Conservation (phyloP, 2,888 invertebrate genomes). For the Synanthedon andrenaeformis region DNA sequence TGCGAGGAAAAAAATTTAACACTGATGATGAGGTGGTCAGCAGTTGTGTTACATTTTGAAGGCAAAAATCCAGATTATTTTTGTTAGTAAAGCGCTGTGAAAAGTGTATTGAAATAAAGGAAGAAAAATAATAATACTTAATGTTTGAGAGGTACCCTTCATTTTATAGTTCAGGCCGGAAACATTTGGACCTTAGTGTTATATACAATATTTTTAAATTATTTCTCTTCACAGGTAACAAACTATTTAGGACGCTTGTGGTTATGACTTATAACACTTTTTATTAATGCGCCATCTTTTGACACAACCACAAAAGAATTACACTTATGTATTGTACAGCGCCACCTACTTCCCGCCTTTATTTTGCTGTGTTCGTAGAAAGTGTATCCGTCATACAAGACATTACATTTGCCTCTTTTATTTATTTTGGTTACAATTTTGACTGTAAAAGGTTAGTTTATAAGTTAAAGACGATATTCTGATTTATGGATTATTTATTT, state of each 20-base stretch:
- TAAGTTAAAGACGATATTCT: no score
- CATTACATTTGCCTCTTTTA: slow-evolving; percentile 2
- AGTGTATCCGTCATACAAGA: slow-evolving; percentile 8
- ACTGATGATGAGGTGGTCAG: no score
- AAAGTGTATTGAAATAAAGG: no score
- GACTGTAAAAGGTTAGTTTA: neutral
- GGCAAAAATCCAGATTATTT: no score
- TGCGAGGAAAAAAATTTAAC: no score
- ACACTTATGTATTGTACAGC: slow-evolving; percentile 1
- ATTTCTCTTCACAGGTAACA: neutral
- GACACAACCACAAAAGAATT: neutral
- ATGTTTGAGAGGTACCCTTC: no score
- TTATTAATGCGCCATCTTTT: neutral
- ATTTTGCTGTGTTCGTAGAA: neutral
- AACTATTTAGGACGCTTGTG: neutral
- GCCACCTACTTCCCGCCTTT: neutral
- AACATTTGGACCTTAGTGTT: no score
- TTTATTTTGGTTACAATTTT: neutral
- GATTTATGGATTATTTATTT: no score
- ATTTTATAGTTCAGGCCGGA: no score
- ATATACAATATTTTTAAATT: neutral
- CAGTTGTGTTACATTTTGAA: no score
- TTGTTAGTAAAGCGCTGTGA: no score
- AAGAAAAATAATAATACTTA: no score
- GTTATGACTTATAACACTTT: neutral